These are phyloP conservation scores for Stegodyphus mimosarum DNA, from an alignment of 1,140 invertebrate species.

Conservation along the genomic window DNA sequence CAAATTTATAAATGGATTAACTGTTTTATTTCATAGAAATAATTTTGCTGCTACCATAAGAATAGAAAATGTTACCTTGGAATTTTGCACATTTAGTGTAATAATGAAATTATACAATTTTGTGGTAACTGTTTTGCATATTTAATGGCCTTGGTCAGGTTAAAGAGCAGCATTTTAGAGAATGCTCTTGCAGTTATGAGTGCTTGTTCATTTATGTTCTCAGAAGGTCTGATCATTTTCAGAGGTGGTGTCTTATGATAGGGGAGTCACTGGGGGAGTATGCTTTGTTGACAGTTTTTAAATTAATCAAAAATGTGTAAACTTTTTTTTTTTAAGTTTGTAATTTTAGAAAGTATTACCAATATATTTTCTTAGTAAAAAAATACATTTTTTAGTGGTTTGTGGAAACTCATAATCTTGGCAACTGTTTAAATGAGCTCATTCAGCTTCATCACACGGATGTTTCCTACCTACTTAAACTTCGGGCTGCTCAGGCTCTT, in stretches of 20 bases:
- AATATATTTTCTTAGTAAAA: too few relatives aligned
- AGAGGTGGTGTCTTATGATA: background rate
- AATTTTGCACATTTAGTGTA: too few relatives aligned
- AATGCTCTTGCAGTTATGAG: background rate
- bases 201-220: background rate
- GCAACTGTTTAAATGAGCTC: conserved; percentile 79
- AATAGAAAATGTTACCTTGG: too few relatives aligned
- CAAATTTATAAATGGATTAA: too few relatives aligned
- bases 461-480: conserved; percentile 72
- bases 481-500: conserved; percentile 78
- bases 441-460: conserved; percentile 78
- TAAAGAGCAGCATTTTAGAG: background rate
- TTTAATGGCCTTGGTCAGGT: too few relatives aligned
- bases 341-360: background rate
- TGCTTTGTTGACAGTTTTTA: too few relatives aligned
- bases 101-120: too few relatives aligned
- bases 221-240: background rate
- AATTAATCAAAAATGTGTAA: too few relatives aligned
- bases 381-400: conserved; percentile 73
- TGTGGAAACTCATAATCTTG: conserved; percentile 77
- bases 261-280: background rate
- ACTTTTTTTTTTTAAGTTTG: background rate
- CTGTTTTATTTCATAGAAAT: too few relatives aligned
- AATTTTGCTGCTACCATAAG: too few relatives aligned
- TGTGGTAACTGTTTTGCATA: too few relatives aligned